Percentiles rank a stretch among this genome's conserved stretches.
Conservation (phyloP, 2,888 invertebrate genomes). For the Acleris cristana region DNA sequence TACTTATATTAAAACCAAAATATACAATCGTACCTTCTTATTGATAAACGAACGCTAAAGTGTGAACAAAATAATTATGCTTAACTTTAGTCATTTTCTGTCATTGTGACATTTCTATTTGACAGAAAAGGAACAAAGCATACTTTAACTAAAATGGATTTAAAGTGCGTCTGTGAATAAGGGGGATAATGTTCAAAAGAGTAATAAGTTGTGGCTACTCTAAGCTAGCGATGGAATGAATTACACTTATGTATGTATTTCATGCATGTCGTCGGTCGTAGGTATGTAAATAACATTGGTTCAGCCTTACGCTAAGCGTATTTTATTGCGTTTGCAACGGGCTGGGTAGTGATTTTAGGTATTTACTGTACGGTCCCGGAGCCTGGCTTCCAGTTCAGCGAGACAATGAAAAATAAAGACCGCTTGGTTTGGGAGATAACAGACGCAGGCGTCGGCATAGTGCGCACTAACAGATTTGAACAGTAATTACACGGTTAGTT, state of each 20-base stretch:
- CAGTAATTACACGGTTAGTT: constrained; percentile 20
- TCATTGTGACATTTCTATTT: too few species aligned
- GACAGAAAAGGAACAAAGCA: too few species aligned
- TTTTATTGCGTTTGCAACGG: constrained; percentile 35
- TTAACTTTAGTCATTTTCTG: too few species aligned
- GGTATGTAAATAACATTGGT: constrained; percentile 34
- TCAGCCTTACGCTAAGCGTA: constrained; percentile 29
- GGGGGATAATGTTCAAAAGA: too few species aligned
- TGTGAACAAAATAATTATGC: too few species aligned
- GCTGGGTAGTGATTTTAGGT: constrained; percentile 37
- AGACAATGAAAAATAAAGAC: constrained; percentile 56
- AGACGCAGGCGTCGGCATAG: constrained; percentile 37
- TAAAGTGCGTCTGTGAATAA: too few species aligned
- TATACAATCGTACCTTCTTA: too few species aligned
- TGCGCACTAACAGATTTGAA: constrained; percentile 28
- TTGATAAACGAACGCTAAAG: too few species aligned
- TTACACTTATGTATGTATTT: background rate
- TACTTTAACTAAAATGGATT: too few species aligned
- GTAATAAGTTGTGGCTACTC: too few species aligned
- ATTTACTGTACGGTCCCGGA: constrained; percentile 30
- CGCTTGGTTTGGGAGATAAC: constrained; percentile 43
- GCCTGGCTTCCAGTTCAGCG: constrained; percentile 39
- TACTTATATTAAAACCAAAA: too few species aligned
- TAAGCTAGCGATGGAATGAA: background rate
- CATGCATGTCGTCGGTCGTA: background rate